Conservation (phyloP, 2,113 vertebrate genomes). For the Hoplias malabaricus region DNA sequence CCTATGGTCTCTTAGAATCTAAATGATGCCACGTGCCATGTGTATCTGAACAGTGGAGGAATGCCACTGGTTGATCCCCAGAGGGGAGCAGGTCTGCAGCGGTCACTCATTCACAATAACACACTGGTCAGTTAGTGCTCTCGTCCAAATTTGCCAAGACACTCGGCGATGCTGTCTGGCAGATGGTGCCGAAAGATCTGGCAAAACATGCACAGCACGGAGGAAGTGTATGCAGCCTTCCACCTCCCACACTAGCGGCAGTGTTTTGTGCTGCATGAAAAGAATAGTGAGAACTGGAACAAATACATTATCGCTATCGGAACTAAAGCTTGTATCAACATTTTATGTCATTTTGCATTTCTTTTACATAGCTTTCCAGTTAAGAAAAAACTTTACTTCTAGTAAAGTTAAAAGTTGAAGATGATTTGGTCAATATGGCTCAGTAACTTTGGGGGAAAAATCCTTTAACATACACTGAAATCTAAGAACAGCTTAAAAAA, state of each 20-base stretch:
- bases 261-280: neutral
- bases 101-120: neutral
- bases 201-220: neutral
- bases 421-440: too few species aligned
- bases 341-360: too few species aligned
- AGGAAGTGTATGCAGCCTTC: neutral
- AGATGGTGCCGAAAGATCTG: neutral
- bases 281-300: neutral
- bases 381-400: too few species aligned
- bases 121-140: neutral
- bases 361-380: too few species aligned
- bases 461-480: too few species aligned
- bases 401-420: too few species aligned
- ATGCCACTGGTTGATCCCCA: neutral
- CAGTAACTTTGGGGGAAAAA: too few species aligned
- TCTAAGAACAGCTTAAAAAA: too few species aligned
- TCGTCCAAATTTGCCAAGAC: neutral
- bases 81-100: neutral
- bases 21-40: neutral
- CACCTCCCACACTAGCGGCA: neutral
- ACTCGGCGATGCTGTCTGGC: neutral
- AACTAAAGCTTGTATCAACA: too few species aligned
- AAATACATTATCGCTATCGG: too few species aligned
- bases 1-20: neutral
- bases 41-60: neutral